Conservation (phyloP, 2,797 vertebrate genomes). For the Decapterus maruadsi region DNA sequence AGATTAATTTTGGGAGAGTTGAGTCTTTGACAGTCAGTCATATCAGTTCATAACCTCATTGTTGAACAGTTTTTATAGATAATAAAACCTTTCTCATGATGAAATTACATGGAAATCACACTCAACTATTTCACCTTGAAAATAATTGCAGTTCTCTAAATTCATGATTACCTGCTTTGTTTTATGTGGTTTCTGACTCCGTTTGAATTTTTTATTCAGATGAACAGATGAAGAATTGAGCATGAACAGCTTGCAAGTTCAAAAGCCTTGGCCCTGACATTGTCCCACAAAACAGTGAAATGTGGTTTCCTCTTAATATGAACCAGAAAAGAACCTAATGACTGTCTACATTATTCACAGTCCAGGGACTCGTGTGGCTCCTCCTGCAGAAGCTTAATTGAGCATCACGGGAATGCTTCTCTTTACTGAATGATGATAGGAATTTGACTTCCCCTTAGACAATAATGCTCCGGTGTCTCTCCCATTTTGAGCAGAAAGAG, state of each 20-base stretch:
- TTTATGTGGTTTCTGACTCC: slow-evolving; percentile 19
- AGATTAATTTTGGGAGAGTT: background rate
- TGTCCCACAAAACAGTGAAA: slow-evolving; percentile 33
- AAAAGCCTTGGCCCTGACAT: slow-evolving; percentile 24
- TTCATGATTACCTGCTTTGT: slow-evolving; percentile 24
- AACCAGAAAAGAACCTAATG: slow-evolving; percentile 51
- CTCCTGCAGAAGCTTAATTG: slow-evolving; percentile 69
- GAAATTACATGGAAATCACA: slow-evolving; percentile 48
- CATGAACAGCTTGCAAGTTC: background rate
- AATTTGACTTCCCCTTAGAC: slow-evolving; percentile 61
- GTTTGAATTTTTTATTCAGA: background rate
- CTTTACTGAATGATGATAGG: slow-evolving; percentile 62
- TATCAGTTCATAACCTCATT: slow-evolving; percentile 26
- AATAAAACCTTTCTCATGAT: slow-evolving; percentile 42
- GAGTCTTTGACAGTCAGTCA: slow-evolving; percentile 2
- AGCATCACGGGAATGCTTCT: slow-evolving; percentile 59
- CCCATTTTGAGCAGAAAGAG: slow-evolving; percentile 37
- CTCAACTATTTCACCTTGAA: slow-evolving; percentile 39
- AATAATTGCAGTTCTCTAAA: slow-evolving; percentile 29
- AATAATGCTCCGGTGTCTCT: slow-evolving; percentile 37
- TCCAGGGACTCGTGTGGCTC: slow-evolving; percentile 44
- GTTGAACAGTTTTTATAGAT: slow-evolving; percentile 36
- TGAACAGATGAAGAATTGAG: slow-evolving; percentile 9
- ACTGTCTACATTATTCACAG: slow-evolving; percentile 58
- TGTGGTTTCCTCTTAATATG: slow-evolving; percentile 42